These are phyloP conservation scores for Tympanuchus pallidicinctus DNA, from an alignment of 2,113 vertebrate species.

Conservation along the genomic window DNA sequence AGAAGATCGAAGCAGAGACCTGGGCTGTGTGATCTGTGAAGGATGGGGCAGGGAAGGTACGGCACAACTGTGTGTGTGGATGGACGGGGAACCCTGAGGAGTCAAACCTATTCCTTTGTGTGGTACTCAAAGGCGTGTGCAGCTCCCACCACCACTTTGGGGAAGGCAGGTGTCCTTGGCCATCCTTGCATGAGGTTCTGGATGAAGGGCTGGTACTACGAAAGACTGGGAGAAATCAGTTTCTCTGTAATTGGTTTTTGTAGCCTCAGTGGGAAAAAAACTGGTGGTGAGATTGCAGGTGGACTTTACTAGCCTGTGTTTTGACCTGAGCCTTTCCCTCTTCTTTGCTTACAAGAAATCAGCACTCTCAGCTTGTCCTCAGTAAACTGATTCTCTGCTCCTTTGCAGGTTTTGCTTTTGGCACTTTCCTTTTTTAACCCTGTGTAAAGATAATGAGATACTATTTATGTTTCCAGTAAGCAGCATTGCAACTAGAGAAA, in stretches of 20 bases:
- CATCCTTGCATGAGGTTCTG: neutral
- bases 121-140: neutral
- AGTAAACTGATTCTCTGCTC: constrained; percentile 5
- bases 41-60: neutral
- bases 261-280: neutral
- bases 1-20: constrained; percentile 96
- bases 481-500: neutral
- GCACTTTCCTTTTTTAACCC: constrained; percentile 16
- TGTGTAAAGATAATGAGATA: neutral
- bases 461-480: neutral
- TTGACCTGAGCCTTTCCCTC: neutral
- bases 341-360: neutral
- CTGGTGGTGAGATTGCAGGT: neutral
- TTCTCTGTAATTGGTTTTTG: neutral
- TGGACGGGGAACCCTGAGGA: neutral
- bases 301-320: neutral
- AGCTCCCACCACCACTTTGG: neutral
- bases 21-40: constrained; percentile 81
- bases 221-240: neutral
- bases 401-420: constrained; percentile 42
- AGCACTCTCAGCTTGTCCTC: neutral
- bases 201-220: neutral
- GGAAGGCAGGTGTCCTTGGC: neutral
- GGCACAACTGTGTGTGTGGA: neutral
- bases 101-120: fast-evolving